Base-by-base conservation (phyloP, 2,888 invertebrate genomes). In the Sphaerophoria taeniata region DNA sequence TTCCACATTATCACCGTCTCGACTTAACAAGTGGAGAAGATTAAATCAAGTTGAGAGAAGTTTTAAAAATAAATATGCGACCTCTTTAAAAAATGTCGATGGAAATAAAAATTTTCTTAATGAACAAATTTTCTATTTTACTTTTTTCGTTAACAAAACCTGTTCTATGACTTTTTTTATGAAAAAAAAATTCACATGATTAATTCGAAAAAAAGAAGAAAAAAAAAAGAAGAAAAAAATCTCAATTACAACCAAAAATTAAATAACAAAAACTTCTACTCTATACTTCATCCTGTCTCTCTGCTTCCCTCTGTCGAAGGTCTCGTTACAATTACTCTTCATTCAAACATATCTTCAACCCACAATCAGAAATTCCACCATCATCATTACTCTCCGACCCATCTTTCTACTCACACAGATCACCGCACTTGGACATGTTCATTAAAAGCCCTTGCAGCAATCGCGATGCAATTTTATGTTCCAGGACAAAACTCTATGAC, bases 371-470 rank as follows among this genome's bases (percentile, higher is more conserved):
- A 16, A 36, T 34, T 36, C 36, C 16, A 34, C 36, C 39, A 7
- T 39, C 58, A 39, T 58, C 58, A 58, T 58, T 58, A 58, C 39
- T 58, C 58, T 39, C 24, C 24, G 39, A 58, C 36, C 39, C 36
- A 36, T 3, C 4, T 31, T 6, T 31, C 7, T 6, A 31, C 16
- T 3, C 4, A 12, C 45, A 45, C 43, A 9, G 0, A 33, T 16
- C 14, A 58, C 12, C 16, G 16, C 36, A 58, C 2, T 16, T 14
- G 43, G 45, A 61, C 61, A 61, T 45, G 61, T 61, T 61, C 61
- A 63, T 77, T 71, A 77, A 70, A 24, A 63, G 16, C 16, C 11
- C 51, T 70, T 2, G 4, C n/a, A 45, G 51, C 39, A 55, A 71
- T 39, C 36, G 34, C 61, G 53, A 45, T 34, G 53, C 69, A 36